Evolutionary conservation across 2,797 vertebrate genomes (phyloP).

Genomic region (Alectoris magna): DNA sequence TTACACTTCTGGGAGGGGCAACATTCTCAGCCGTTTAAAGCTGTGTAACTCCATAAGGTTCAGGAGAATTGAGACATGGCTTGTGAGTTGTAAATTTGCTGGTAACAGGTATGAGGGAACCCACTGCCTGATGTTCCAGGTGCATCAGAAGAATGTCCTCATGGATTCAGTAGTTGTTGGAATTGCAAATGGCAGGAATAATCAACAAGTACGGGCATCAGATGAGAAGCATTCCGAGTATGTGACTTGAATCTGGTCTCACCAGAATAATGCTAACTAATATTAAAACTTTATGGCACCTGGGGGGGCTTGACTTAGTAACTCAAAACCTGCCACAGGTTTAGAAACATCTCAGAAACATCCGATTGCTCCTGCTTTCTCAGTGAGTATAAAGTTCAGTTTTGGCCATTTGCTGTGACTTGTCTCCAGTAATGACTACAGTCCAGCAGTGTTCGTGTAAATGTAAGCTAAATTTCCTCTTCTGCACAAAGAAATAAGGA

Average conservation of each 20-base stretch:
- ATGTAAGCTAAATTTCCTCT: background rate
- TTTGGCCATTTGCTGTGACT: background rate
- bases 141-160: slow-evolving; percentile 46
- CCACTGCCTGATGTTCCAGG: slow-evolving; percentile 55
- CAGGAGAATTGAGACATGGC: background rate
- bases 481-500: background rate
- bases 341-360: background rate
- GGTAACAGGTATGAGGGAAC: slow-evolving; percentile 19
- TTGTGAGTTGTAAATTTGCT: slow-evolving; percentile 30
- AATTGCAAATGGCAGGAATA: slow-evolving; percentile 60
- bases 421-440: background rate
- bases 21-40: background rate
- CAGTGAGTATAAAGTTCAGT: background rate
- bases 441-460: background rate
- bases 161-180: slow-evolving; percentile 51
- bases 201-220: slow-evolving; percentile 66
- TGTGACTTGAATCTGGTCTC: slow-evolving; percentile 59
- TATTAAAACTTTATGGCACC: slow-evolving; percentile 67
- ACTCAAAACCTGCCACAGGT: slow-evolving; percentile 47
- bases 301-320: slow-evolving; percentile 46
- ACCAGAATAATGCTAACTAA: slow-evolving; percentile 47
- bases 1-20: background rate
- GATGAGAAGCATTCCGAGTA: slow-evolving; percentile 64
- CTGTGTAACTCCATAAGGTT: background rate
- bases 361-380: background rate